Percentiles rank a stretch among this genome's conserved stretches.
Conservation (phyloP, 2,797 vertebrate species). For the Mallotus villosus region DNA sequence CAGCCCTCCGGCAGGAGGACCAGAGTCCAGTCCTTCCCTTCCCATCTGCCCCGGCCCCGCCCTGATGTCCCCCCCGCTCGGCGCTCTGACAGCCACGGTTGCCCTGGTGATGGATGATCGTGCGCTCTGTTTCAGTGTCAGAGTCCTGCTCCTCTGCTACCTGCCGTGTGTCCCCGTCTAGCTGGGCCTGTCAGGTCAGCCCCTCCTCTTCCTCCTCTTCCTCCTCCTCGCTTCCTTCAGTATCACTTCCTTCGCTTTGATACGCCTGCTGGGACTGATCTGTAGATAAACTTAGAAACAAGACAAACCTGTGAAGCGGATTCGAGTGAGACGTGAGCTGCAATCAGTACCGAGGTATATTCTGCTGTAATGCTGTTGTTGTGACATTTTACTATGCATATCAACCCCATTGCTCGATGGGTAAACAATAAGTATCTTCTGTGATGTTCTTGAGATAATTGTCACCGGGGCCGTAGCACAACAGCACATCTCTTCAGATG, state of each 20-base stretch:
- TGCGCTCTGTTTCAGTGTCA: constrained; percentile 66
- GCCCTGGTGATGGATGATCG: constrained; percentile 74
- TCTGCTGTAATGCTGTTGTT: no score
- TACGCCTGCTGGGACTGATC: constrained; percentile 32
- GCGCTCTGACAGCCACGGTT: constrained; percentile 65
- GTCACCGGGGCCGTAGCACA: no score
- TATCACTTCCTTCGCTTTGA: constrained; percentile 46
- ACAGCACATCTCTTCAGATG: no score
- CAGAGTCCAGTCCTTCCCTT: constrained; percentile 59
- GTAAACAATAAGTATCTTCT: no score
- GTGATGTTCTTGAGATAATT: no score
- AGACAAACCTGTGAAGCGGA: not conserved
- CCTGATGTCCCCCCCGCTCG: constrained; percentile 58
- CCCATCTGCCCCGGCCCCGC: constrained; percentile 70
- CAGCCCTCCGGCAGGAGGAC: constrained; percentile 50
- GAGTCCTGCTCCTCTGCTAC: constrained; percentile 67
- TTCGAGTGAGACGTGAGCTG: no score
- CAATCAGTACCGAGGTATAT: no score
- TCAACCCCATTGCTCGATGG: no score
- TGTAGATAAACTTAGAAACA: not conserved
- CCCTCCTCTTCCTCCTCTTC: constrained; percentile 1
- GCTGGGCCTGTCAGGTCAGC: constrained; percentile 65
- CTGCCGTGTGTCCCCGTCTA: constrained; percentile 67
- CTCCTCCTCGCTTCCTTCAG: constrained; percentile 17
- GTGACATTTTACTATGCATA: no score